Evolutionary conservation across 1,140 invertebrate species (phyloP), one percentile per base, ranked within the genome.

Genomic region (Heliconius eleuchia): DNA sequence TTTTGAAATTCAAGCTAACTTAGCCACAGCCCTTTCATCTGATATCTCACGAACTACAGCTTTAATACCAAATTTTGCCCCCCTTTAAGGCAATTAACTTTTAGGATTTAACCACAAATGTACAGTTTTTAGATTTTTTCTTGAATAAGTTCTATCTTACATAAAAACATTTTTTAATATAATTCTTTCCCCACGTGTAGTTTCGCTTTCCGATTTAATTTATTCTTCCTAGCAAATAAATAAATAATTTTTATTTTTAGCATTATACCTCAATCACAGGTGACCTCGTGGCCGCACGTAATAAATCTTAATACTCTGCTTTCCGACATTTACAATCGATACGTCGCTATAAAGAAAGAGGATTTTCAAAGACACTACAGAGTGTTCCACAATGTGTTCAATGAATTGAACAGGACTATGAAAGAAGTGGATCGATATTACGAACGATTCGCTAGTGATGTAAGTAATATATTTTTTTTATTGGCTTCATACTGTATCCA

Each of bases 401-500:
- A 78, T 9, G 72, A 73, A 34, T 73, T 92, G 9, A 83, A 91
- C 34, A 75, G 72, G 2, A 76, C 82, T 34, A 92, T 92, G 90
- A 90, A 90, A 75, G 46, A 70, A 30, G 88, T 89, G 0, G 89
- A 91, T 79, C 75, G 80, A 18, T 91, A 92, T 66, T 92, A 86
- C 42, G 76, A 71, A 9, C 82, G 82, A 27, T 90, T 90, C 77
- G 86, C 86, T 0, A 88, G 89, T 46, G 79, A 83, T 52, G 82
- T 84, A 16, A 84, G 82, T 83, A 18, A 76, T 50, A 52, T 70
- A 27, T 66, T 16, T 27, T 57, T 23, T 57, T 57, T 57, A 57
- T 23, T 2, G 23, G 5, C 18, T 52, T 52, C 50, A 52, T 19
- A 6, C 50, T 52, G 50, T 52, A 19, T 19, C 18, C 50, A 18